Evolutionary conservation across 1,140 invertebrate species (phyloP), one percentile per base, ranked within the genome.

Genomic region (Drosophila nasuta): DNA sequence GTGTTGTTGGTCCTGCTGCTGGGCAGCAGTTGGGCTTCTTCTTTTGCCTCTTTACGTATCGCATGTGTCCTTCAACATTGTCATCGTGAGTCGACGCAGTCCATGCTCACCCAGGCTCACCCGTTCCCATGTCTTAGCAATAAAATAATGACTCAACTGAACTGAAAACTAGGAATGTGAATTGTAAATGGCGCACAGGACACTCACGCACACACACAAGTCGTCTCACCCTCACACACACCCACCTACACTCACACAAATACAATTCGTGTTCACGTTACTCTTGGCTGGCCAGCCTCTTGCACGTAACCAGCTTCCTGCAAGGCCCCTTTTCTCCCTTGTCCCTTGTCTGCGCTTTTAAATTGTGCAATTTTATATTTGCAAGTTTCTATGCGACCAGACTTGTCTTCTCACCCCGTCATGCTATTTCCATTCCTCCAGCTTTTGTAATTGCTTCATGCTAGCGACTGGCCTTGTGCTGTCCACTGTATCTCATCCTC

Each of bases 81-180:
- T 72, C 78, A 75, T 67, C 68, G 68, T 79, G 64, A 73, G 75
- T 82, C 75, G 77, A 70, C 80, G 71, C 85, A 83, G 68, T 74
- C 49, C 72, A 15, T 28, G 45, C 49, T 57, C 58, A 63, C 75
- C 63, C 66, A 66, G 63, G 30, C 67, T 63, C 65, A 11, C 76
- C 70, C 79, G 82, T 38, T 10, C 35, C 8, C 35, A 10, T 90
- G 81, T 90, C 87, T 90, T 86, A 87, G 82, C 86, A 90, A 90
- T 90, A 89, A 89, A 89, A 89, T 89, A 89, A 89, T 89, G 85
- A 89, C 85, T 89, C 85, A 89, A 89, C 85, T 89, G 85, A 89
- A 89, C 85, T 89, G 85, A 90, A 89, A 89, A 89, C 85, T 89
- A 89, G 86, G 89, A 89, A 89, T 89, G 85, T 89, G 85, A 89